These are phyloP conservation scores for Stenolophus ochropezus DNA, from an alignment of 2,888 invertebrate genomes.

Conservation along the genomic window DNA sequence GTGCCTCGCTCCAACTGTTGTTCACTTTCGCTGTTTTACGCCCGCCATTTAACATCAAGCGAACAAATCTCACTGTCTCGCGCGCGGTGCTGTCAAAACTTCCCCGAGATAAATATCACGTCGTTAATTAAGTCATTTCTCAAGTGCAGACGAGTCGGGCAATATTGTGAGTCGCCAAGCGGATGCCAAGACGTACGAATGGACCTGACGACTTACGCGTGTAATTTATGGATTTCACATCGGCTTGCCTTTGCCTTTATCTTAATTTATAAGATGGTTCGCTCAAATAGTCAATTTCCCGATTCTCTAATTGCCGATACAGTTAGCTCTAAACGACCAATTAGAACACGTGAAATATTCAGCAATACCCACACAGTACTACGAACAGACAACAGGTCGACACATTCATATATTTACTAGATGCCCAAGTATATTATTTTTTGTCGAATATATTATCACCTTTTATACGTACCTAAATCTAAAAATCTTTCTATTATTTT, in stretches of 20 bases:
- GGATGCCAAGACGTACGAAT: neutral
- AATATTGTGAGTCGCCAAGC: constrained; percentile 12
- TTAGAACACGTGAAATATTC: too few relatives aligned
- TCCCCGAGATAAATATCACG: constrained; percentile 52
- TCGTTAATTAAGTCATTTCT: constrained; percentile 51
- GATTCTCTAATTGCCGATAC: neutral
- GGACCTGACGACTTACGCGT: neutral
- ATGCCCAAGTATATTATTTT: too few relatives aligned
- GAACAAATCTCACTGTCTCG: constrained; percentile 55
- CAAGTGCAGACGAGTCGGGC: constrained; percentile 14
- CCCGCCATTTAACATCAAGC: constrained; percentile 45
- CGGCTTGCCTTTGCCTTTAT: neutral
- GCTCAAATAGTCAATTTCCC: neutral
- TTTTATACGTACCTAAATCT: too few relatives aligned
- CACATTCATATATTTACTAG: too few relatives aligned
- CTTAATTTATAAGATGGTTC: constrained; percentile 17
- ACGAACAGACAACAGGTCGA: too few relatives aligned
- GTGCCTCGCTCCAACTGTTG: constrained; percentile 36
- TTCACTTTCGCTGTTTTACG: constrained; percentile 32
- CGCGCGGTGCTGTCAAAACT: constrained; percentile 56
- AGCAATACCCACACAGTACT: too few relatives aligned
- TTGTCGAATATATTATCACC: too few relatives aligned
- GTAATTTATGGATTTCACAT: constrained; percentile 19
- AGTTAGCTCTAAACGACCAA: neutral
- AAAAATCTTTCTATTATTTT: too few relatives aligned